Evolutionary conservation across 2,797 vertebrate species (phyloP).

Genomic region (Smutsia temminckii): DNA sequence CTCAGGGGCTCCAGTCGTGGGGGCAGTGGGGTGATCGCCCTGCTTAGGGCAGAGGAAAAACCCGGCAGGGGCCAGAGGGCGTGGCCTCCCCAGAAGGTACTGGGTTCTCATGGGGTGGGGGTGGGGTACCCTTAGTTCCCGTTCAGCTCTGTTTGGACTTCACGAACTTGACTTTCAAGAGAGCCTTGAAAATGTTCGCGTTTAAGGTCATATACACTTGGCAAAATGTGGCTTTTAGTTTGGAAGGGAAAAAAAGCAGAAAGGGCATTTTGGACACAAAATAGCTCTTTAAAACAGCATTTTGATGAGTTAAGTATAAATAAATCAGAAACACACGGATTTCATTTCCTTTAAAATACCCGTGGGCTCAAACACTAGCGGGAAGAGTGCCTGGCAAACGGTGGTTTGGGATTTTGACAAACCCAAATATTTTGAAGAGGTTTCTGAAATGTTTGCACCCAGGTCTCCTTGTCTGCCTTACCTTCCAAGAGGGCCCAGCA

Average conservation of each 20-base stretch:
- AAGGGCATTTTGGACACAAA: slow-evolving; percentile 77
- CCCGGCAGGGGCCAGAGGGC: accelerated
- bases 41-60: background rate
- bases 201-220: slow-evolving; percentile 66
- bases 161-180: slow-evolving; percentile 38
- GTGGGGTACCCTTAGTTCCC: background rate
- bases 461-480: slow-evolving; percentile 40
- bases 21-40: accelerated
- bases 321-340: slow-evolving; percentile 83
- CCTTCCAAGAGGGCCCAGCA: background rate
- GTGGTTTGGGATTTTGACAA: slow-evolving; percentile 78
- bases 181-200: slow-evolving; percentile 35
- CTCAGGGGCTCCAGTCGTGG: accelerated
- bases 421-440: slow-evolving; percentile 79
- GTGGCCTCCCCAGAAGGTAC: accelerated
- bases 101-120: accelerated
- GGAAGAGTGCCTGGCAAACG: slow-evolving; percentile 72
- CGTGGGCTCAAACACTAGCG: slow-evolving; percentile 75
- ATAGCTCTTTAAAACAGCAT: slow-evolving; percentile 79
- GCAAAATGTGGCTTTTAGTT: slow-evolving; percentile 62
- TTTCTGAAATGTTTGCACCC: slow-evolving; percentile 74
- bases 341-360: slow-evolving; percentile 81
- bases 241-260: slow-evolving; percentile 65
- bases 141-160: slow-evolving; percentile 20
- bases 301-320: slow-evolving; percentile 83